Evolutionary conservation across 2,113 vertebrate genomes (phyloP).

Genomic region (Indicator maculatus): DNA sequence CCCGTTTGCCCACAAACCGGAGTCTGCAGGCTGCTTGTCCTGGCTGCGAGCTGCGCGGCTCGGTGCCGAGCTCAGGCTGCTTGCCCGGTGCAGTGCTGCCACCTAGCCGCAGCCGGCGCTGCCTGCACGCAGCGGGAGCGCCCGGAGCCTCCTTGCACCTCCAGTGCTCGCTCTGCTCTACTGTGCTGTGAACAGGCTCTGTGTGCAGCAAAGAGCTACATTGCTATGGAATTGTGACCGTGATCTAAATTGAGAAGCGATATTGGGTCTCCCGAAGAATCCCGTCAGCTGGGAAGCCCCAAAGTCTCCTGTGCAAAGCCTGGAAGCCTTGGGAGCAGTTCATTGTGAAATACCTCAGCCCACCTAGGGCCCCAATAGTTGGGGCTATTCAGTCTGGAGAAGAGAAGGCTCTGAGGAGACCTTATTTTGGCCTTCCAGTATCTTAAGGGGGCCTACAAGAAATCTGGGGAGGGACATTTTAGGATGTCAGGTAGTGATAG

Average conservation of each 20-base stretch:
- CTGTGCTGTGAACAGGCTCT: background rate
- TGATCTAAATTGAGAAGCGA: background rate
- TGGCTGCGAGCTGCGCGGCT: background rate
- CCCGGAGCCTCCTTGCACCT: background rate
- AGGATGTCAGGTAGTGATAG: too few species aligned
- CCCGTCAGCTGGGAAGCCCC: background rate
- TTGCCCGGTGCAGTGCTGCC: conserved; percentile 59
- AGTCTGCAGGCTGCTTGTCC: background rate
- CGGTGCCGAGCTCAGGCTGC: rapidly evolving
- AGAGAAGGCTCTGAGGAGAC: too few species aligned
- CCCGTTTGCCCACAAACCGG: background rate
- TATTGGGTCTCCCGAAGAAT: rapidly evolving
- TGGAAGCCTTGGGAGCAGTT: background rate
- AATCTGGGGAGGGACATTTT: too few species aligned
- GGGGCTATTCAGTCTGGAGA: too few species aligned
- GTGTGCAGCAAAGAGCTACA: rapidly evolving
- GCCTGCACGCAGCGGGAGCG: background rate
- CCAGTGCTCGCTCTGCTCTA: too few species aligned
- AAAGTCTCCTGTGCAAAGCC: background rate
- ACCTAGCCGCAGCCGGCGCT: conserved; percentile 39
- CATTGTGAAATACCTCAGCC: background rate
- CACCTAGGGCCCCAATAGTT: too few species aligned
- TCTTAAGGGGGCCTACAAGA: too few species aligned
- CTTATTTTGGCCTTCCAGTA: too few species aligned
- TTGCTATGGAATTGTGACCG: rapidly evolving